Conservation (phyloP, 2,888 invertebrate genomes). For the Seladonia tumulorum region DNA sequence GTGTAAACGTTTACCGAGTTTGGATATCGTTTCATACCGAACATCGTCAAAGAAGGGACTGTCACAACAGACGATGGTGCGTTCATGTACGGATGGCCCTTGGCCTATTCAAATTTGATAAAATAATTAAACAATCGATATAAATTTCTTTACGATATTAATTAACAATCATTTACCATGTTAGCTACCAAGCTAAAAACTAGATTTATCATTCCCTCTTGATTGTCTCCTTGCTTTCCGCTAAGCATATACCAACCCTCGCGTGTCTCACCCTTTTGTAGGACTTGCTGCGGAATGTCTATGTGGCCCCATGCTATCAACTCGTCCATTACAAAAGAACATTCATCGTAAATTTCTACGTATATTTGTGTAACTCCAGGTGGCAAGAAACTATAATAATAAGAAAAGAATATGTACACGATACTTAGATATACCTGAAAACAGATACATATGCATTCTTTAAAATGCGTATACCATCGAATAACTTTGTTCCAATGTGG, state of each 20-base stretch:
- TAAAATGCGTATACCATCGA: conserved; percentile 88
- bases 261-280: conserved; percentile 91
- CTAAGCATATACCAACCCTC: conserved; percentile 98
- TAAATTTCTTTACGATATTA: neutral
- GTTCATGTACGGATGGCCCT: conserved; percentile 84
- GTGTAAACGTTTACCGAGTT: conserved; percentile 85
- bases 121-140: neutral
- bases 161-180: conserved; percentile 85
- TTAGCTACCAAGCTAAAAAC: conserved; percentile 90
- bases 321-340: conserved; percentile 98
- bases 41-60: conserved; percentile 87
- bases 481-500: conserved; percentile 98
- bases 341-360: conserved; percentile 98
- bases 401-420: conserved; percentile 18
- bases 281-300: conserved; percentile 92
- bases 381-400: conserved; percentile 89
- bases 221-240: conserved; percentile 97
- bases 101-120: conserved; percentile 64
- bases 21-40: conserved; percentile 80
- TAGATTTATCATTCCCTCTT: conserved; percentile 97
- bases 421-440: neutral
- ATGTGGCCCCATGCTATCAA: conserved; percentile 97
- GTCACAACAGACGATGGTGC: conserved; percentile 88
- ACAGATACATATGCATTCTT: neutral
- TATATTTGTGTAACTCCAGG: conserved; percentile 95